Evolutionary conservation across 2,888 invertebrate species (phyloP), one percentile per base, ranked within the genome.

Genomic region (Cephonodes hylas): DNA sequence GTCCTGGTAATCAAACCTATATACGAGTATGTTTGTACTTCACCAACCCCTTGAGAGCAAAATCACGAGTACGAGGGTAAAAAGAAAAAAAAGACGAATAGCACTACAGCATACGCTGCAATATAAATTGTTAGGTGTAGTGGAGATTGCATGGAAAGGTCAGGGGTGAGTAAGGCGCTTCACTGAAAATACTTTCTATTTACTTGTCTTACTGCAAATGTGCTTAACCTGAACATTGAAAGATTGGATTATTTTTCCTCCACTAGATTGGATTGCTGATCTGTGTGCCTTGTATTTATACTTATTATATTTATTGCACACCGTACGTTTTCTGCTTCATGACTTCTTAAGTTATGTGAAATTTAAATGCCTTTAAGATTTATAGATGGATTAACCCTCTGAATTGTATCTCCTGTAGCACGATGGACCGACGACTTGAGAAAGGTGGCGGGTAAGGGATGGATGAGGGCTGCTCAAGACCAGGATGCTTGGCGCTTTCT

Each of bases 131-230:
- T 53, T 31, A 15, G 27, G 27, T 25, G 8, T 10, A 53, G 53
- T 53, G 27, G 31, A 53, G 31, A 53, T 53, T 53, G 53, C 18
- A 53, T 53, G 53, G 31, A 53, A 48, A 53, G 53, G 53, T 53
- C 10, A 53, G 3, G n/a, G 18, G 18, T 3, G 27, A 46, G 46
- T n/a, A 18, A 18, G 53, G 18, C 27, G 27, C 31, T 10, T 18
- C 27, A 10, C 27, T 27, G 27, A 27, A 20, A 53, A 53, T 27
- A 27, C 27, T 48, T 31, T 53, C 53, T 7, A 53, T 8, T 23
- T 13, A 45, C 45, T 31, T 53, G 31, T 27, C 27, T 53, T 31
- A 53, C 53, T 31, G 31, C 53, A 53, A 53, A 53, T 53, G 53
- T 31, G 53, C 18, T 31, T 53, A 53, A 48, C 20, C 15, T 22